Evolutionary conservation across 2,888 invertebrate species (phyloP).

Genomic region (Oxytorus armatus): DNA sequence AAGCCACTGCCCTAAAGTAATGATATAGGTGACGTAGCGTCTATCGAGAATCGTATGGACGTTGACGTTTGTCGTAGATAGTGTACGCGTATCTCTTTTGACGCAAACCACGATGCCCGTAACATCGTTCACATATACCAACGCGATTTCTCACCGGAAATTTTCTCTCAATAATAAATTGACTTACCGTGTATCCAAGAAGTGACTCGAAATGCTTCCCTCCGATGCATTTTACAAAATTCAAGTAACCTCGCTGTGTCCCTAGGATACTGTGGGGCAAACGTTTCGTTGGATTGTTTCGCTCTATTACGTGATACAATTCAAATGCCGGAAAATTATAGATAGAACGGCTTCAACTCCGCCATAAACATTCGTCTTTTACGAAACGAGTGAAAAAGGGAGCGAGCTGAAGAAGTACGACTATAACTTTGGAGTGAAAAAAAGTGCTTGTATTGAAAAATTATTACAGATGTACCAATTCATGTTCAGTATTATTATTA

Average conservation of each 20-base stretch:
- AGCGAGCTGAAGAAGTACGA: too few relatives aligned
- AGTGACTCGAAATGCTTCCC: slow-evolving; percentile 3
- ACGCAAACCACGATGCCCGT: not conserved
- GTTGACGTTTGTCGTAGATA: slow-evolving; percentile 56
- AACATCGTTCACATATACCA: slow-evolving; percentile 1
- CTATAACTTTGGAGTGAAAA: too few relatives aligned
- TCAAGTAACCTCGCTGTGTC: not conserved
- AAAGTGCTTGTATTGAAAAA: too few relatives aligned
- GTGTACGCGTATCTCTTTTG: slow-evolving; percentile 3
- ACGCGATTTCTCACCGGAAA: slow-evolving; percentile 8
- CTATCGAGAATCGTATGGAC: slow-evolving; percentile 49
- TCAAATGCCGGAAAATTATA: too few relatives aligned
- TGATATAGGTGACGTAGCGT: slow-evolving; percentile 62
- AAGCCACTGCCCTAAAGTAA: slow-evolving; percentile 71
- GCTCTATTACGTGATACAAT: too few relatives aligned
- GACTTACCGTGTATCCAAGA: not conserved
- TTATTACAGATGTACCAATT: too few relatives aligned
- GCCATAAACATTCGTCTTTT: too few relatives aligned
- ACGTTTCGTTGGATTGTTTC: too few relatives aligned
- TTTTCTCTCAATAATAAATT: slow-evolving; percentile 7
- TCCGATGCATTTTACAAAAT: not conserved
- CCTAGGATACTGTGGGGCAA: too few relatives aligned
- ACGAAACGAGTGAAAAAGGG: too few relatives aligned
- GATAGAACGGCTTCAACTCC: too few relatives aligned
- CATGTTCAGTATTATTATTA: too few relatives aligned